A percentile compares a stretch with the other conserved stretches of the same genome.
Evolutionary conservation across 1,140 invertebrate species (phyloP).

Genomic region (Cryptotermes secundus): DNA sequence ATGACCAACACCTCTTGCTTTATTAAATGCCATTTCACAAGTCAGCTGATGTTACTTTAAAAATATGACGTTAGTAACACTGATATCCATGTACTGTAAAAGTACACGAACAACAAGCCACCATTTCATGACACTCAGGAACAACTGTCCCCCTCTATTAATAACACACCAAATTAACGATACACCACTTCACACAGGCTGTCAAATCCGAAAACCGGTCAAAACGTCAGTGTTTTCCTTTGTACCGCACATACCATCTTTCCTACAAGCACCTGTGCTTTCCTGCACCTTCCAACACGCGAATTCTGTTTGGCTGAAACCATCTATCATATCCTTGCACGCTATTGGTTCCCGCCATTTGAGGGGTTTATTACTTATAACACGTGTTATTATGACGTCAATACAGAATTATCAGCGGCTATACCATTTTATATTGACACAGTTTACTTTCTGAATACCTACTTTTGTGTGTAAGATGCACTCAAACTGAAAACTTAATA

Average conservation of each 20-base stretch:
- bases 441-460: background rate
- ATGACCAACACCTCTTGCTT: background rate
- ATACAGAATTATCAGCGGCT: background rate
- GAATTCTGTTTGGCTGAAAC: slow-evolving; percentile 27
- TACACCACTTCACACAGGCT: background rate
- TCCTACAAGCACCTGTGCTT: background rate
- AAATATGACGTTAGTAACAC: background rate
- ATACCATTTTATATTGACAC: background rate
- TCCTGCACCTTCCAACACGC: background rate
- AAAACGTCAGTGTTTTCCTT: background rate
- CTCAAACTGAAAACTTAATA: too few relatives aligned
- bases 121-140: background rate
- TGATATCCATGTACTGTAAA: background rate
- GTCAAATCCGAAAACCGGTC: background rate
- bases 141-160: slow-evolving; percentile 11
- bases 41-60: background rate
- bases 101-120: background rate
- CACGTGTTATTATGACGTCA: slow-evolving; percentile 26
- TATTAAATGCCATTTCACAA: background rate
- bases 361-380: background rate
- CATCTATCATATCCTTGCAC: background rate
- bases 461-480: background rate
- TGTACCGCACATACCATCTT: background rate
- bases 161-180: background rate
- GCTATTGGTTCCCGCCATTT: slow-evolving; percentile 23